These are phyloP conservation scores for Brachionus paranguensis DNA, from an alignment of 1,140 invertebrate species.

Conservation along the genomic window DNA sequence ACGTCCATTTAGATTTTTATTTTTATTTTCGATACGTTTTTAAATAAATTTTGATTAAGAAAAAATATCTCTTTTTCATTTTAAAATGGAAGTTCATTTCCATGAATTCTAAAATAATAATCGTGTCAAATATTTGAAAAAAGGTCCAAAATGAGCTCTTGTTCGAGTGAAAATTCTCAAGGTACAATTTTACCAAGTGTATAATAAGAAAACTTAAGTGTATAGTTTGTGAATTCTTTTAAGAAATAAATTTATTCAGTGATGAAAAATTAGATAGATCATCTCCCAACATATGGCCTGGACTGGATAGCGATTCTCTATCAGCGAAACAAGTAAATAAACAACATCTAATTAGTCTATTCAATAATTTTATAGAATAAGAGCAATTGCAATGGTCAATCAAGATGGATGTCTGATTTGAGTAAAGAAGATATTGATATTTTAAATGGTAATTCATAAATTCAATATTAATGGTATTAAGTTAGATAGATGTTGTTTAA, in stretches of 20 bases:
- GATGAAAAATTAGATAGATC: slow-evolving; percentile 29
- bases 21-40: background rate
- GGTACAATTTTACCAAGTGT: background rate
- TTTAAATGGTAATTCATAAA: background rate
- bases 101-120: background rate
- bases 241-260: background rate
- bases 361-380: background rate
- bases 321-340: background rate
- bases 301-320: background rate
- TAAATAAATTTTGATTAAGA: background rate
- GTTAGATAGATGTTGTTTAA: background rate
- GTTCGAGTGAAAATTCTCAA: background rate
- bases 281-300: background rate
- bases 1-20: background rate
- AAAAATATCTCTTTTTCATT: background rate
- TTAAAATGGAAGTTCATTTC: slow-evolving; percentile 1
- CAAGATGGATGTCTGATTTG: slow-evolving; percentile 36
- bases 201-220: background rate
- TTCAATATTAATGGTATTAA: background rate
- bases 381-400: background rate
- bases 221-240: background rate
- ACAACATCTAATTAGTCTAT: background rate
- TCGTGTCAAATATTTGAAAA: background rate
- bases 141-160: background rate
- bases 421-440: slow-evolving; percentile 19